Percentiles rank a stretch among this genome's conserved stretches.
These are phyloP conservation scores for Pyrrhia umbra DNA, from an alignment of 2,888 invertebrate genomes.

Conservation along the genomic window DNA sequence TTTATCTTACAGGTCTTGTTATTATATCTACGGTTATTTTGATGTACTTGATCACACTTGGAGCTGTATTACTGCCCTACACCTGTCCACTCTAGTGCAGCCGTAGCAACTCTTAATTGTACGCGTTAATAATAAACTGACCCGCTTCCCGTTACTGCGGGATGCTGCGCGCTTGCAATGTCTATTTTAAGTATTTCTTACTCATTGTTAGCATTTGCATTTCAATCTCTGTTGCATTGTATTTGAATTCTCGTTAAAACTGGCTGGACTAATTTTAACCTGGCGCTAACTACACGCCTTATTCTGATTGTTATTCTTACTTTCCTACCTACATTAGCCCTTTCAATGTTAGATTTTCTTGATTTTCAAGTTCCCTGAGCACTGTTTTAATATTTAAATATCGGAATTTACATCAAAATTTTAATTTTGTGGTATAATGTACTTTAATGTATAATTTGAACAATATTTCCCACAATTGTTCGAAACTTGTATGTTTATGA, in stretches of 20 bases:
- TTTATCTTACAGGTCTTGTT: too few relatives aligned
- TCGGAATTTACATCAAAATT: conserved; percentile 24
- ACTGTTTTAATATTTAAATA: background rate
- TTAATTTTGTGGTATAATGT: background rate
- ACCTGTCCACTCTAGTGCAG: conserved; percentile 23
- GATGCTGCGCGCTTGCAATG: conserved; percentile 60
- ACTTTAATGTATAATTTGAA: conserved; percentile 18
- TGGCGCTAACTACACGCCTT: background rate
- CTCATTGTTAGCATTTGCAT: conserved; percentile 68
- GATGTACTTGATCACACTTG: conserved; percentile 19
- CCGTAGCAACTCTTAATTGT: conserved; percentile 60
- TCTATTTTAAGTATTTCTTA: conserved; percentile 73
- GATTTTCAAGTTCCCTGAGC: background rate
- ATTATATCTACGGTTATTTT: too few relatives aligned
- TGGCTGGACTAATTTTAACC: conserved; percentile 4
- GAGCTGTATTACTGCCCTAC: conserved; percentile 45
- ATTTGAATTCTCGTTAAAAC: conserved; percentile 27
- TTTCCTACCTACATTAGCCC: background rate
- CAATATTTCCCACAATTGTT: conserved; percentile 64
- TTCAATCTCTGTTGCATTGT: conserved; percentile 33
- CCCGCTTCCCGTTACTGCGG: conserved; percentile 60
- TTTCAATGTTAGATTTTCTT: background rate
- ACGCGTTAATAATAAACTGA: conserved; percentile 64
- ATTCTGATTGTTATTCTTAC: background rate
- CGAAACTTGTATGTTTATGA: conserved; percentile 31